Conservation (phyloP, 1,140 invertebrate species). For the Yoshiicerus persimilis region DNA sequence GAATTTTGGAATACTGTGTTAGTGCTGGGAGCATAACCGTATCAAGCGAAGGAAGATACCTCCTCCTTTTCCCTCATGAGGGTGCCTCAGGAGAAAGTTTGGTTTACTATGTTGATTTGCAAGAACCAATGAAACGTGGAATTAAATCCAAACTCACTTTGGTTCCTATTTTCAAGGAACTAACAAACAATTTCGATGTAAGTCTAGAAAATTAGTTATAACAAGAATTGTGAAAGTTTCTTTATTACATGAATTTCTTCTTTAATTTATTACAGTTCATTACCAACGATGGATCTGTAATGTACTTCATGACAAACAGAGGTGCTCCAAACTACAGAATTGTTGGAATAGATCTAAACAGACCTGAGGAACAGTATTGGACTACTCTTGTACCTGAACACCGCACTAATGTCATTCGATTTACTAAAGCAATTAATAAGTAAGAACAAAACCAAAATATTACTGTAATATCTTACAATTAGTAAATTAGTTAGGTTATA, state of each 20-base stretch:
- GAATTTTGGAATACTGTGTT: not conserved
- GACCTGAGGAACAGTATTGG: constrained; percentile 79
- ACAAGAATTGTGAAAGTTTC: not conserved
- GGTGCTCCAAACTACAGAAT: constrained; percentile 87
- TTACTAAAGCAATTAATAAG: constrained; percentile 75
- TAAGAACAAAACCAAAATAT: constrained; percentile 58
- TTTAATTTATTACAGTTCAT: constrained; percentile 70
- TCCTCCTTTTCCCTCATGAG: constrained; percentile 73
- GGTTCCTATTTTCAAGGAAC: constrained; percentile 78
- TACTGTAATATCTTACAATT: not conserved
- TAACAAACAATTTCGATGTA: constrained; percentile 93
- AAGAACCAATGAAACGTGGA: constrained; percentile 56
- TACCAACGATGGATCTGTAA: constrained; percentile 80
- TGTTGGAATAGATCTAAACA: constrained; percentile 82
- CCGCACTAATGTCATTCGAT: constrained; percentile 82
- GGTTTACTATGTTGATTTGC: constrained; percentile 77
- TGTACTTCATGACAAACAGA: constrained; percentile 89
- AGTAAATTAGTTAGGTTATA: no score
- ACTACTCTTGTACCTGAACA: constrained; percentile 81
- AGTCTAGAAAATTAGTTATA: no score
- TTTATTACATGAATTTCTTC: not conserved
- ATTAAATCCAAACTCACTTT: constrained; percentile 65
- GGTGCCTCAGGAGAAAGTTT: constrained; percentile 86
- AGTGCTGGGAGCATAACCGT: constrained; percentile 59
- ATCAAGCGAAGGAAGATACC: constrained; percentile 84